Percentiles rank a stretch among this genome's conserved stretches.
Evolutionary conservation across 92 coral and sea anemone genomes (phyloP).

Genomic region (Pocillopora meandrina): DNA sequence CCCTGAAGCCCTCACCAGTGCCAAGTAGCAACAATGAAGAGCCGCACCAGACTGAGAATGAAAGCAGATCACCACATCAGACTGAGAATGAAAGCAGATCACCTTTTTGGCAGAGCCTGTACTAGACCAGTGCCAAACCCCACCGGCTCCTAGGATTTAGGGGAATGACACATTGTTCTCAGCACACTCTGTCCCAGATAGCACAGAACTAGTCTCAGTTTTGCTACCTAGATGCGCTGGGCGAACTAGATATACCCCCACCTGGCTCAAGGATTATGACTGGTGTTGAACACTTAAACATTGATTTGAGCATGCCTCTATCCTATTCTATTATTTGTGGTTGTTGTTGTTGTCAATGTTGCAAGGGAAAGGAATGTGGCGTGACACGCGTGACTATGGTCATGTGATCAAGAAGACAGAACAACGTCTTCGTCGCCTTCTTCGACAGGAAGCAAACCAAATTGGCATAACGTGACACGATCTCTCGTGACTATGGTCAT

Average conservation of each 20-base stretch:
- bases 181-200: slow-evolving; percentile 35
- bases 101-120: slow-evolving; percentile 11
- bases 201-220: slow-evolving; percentile 40
- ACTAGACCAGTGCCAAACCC: slow-evolving; percentile 10
- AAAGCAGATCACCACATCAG: slow-evolving; percentile 16
- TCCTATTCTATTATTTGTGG: too few relatives aligned
- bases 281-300: slow-evolving; percentile 41
- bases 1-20: slow-evolving; percentile 33
- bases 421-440: too few relatives aligned
- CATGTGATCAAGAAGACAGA: too few relatives aligned
- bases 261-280: slow-evolving; percentile 53
- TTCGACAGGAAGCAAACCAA: too few relatives aligned
- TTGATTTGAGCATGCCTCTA: background rate
- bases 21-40: slow-evolving; percentile 28
- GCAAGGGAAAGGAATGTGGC: too few relatives aligned
- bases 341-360: too few relatives aligned
- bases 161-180: slow-evolving; percentile 27
- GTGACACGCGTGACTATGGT: too few relatives aligned
- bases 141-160: background rate
- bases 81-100: slow-evolving; percentile 33
- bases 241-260: slow-evolving; percentile 39
- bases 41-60: slow-evolving; percentile 15
- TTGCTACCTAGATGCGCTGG: slow-evolving; percentile 46
- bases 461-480: too few relatives aligned
- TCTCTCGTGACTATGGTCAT: too few relatives aligned